Conservation (phyloP, 2,888 invertebrate species). For the Scaptomyza caliginosa region DNA sequence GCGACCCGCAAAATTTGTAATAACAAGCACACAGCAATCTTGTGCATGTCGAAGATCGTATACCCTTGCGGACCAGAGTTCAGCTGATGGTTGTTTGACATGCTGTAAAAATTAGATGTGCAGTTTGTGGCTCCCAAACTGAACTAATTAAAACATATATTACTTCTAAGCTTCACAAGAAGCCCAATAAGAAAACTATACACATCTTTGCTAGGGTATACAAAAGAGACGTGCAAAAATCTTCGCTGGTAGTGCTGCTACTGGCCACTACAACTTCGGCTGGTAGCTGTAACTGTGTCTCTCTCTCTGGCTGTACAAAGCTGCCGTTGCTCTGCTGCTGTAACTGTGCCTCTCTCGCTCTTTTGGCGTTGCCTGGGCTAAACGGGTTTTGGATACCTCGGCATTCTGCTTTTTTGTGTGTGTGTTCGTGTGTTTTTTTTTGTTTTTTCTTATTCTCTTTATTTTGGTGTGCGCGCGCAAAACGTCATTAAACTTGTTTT, state of each 20-base stretch:
- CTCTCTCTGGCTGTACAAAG: conserved; percentile 29
- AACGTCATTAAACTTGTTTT: conserved; percentile 82
- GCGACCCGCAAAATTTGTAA: conserved; percentile 63
- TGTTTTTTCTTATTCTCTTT: conserved; percentile 37
- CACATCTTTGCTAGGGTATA: neutral
- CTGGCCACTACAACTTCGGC: conserved; percentile 1
- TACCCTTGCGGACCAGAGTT: neutral
- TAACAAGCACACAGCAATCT: conserved; percentile 14
- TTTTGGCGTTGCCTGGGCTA: conserved; percentile 27
- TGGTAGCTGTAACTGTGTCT: conserved; percentile 40
- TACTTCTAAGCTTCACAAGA: too few species aligned
- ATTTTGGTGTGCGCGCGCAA: conserved; percentile 67
- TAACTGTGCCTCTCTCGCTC: conserved; percentile 50
- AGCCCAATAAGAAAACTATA: too few species aligned
- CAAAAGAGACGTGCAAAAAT: conserved; percentile 75
- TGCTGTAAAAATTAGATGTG: too few species aligned
- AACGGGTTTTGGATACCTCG: conserved; percentile 43
- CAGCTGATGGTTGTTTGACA: neutral
- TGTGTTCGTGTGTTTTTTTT: conserved; percentile 31
- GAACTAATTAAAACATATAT: too few species aligned
- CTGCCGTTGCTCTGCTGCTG: conserved; percentile 31
- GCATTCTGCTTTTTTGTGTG: conserved; percentile 24
- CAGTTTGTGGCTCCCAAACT: too few species aligned
- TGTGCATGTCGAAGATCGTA: neutral
- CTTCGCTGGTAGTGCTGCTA: conserved; percentile 8